A percentile compares a stretch with the other conserved stretches of the same genome.
These are phyloP conservation scores for Erythrocercus mccallii DNA, from an alignment of 2,113 vertebrate species.

Conservation along the genomic window DNA sequence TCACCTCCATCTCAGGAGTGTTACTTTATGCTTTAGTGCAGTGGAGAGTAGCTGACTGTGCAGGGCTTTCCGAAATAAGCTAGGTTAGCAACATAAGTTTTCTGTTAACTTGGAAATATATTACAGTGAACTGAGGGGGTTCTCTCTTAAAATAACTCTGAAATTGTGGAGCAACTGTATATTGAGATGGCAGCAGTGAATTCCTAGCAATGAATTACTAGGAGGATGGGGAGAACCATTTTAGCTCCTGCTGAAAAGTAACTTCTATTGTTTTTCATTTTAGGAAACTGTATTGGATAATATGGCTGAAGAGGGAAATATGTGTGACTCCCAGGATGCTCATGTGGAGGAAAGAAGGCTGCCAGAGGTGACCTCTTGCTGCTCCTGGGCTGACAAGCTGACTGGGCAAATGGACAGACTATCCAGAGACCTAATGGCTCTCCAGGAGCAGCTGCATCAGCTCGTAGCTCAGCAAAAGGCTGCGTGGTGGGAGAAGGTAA, in stretches of 20 bases:
- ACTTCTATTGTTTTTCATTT: background rate
- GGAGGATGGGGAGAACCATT: background rate
- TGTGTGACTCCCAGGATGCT: background rate
- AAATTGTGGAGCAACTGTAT: background rate
- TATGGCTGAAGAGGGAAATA: background rate
- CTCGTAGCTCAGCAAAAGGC: background rate
- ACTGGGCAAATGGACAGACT: background rate
- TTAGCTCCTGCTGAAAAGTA: background rate
- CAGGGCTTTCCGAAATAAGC: constrained; percentile 8
- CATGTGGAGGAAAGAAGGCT: background rate
- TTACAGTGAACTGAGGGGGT: background rate
- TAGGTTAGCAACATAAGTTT: background rate
- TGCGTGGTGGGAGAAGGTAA: constrained; percentile 59
- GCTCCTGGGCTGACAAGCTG: background rate
- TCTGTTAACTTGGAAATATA: constrained; percentile 17
- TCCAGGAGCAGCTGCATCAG: constrained; percentile 37
- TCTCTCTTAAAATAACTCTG: background rate
- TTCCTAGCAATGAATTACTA: background rate
- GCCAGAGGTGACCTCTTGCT: background rate
- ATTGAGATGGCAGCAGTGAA: background rate
- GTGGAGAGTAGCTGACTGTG: background rate
- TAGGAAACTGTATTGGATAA: constrained; percentile 69
- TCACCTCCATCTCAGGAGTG: background rate
- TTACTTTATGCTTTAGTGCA: background rate
- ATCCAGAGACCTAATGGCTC: background rate